Evolutionary conservation across 2,113 vertebrate species (phyloP).

Genomic region (Panthera leo): DNA sequence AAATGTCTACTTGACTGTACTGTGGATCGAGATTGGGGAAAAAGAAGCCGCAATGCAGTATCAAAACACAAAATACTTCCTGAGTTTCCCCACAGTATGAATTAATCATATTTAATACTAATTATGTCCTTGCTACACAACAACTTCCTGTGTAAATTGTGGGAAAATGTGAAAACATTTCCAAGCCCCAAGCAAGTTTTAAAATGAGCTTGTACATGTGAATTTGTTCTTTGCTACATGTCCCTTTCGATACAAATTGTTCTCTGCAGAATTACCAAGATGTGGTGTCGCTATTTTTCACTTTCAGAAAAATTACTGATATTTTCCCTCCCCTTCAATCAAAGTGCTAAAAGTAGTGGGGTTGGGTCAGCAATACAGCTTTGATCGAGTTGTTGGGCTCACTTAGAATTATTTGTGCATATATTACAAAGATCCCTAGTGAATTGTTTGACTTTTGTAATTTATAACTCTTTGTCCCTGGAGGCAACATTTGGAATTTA

Average conservation of each 20-base stretch:
- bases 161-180: conserved; percentile 80
- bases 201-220: conserved; percentile 57
- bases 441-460: conserved; percentile 23
- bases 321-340: not conserved
- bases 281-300: conserved; percentile 74
- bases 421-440: not conserved
- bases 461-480: conserved; percentile 19
- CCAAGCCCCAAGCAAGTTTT: conserved; percentile 76
- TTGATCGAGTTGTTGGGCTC: not conserved
- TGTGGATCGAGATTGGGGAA: conserved; percentile 67
- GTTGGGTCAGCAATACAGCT: not conserved
- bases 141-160: conserved; percentile 83
- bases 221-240: conserved; percentile 78
- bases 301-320: conserved; percentile 65
- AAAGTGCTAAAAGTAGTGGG: conserved; percentile 1
- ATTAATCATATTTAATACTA: conserved; percentile 84
- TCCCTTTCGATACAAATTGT: conserved; percentile 68
- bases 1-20: conserved; percentile 67
- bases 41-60: conserved; percentile 63
- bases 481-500: conserved; percentile 21
- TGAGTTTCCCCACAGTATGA: conserved; percentile 80
- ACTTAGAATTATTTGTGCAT: conserved; percentile 1
- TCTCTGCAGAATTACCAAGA: conserved; percentile 77
- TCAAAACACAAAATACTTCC: conserved; percentile 77
- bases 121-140: conserved; percentile 81